These are phyloP conservation scores for Phaedon cochleariae DNA, from an alignment of 2,888 invertebrate genomes.

Conservation along the genomic window DNA sequence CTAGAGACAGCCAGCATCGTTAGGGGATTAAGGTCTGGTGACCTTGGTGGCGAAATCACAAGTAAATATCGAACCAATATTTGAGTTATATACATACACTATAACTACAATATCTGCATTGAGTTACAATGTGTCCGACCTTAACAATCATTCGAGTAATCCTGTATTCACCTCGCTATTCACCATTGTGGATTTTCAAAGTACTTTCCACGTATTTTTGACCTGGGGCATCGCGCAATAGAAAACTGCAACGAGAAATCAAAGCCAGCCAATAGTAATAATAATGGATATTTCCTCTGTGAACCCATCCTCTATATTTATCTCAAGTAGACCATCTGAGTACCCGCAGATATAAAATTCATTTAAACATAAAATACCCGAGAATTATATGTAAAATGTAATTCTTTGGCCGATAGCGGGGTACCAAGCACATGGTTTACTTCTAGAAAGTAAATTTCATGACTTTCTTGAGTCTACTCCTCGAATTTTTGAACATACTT, in stretches of 20 bases:
- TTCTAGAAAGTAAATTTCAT: conserved; percentile 37
- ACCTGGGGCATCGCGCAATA: conserved; percentile 7
- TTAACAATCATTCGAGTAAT: background rate
- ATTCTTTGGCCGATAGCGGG: conserved; percentile 30
- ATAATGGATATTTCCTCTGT: conserved; percentile 40
- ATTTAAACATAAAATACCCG: conserved; percentile 38
- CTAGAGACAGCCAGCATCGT: too few relatives aligned
- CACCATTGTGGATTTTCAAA: background rate
- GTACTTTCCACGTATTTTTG: background rate
- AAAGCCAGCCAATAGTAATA: conserved; percentile 22
- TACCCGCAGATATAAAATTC: conserved; percentile 39
- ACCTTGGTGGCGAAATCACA: too few relatives aligned
- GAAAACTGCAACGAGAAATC: conserved; percentile 30
- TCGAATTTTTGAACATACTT: conserved; percentile 39
- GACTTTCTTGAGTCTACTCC: conserved; percentile 33
- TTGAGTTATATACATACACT: too few relatives aligned
- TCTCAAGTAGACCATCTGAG: conserved; percentile 43
- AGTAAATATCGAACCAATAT: too few relatives aligned
- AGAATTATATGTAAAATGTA: conserved; percentile 37
- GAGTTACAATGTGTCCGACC: too few relatives aligned
- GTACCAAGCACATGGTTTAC: conserved; percentile 32
- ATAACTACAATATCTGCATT: too few relatives aligned
- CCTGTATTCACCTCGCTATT: background rate
- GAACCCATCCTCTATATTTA: conserved; percentile 40
- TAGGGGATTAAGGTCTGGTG: too few relatives aligned